Conservation (phyloP, 2,888 invertebrate species). For the Calliphora vomitoria region DNA sequence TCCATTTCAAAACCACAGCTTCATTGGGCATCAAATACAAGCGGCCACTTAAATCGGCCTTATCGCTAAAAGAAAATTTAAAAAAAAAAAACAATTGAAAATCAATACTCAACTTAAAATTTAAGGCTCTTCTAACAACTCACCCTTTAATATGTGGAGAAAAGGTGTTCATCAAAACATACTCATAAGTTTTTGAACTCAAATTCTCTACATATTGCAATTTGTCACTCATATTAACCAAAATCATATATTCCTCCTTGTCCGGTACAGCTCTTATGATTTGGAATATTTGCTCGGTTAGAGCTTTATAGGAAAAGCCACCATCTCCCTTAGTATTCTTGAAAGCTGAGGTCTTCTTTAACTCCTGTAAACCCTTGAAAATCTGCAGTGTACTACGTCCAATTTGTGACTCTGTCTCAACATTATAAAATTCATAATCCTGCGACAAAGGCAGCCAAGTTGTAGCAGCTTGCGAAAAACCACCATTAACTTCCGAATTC, state of each 20-base stretch:
- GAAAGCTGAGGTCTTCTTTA: conserved; percentile 85
- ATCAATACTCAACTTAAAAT: no score
- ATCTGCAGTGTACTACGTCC: conserved; percentile 86
- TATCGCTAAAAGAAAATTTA: conserved; percentile 75
- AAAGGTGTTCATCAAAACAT: conserved; percentile 77
- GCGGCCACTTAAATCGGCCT: conserved; percentile 74
- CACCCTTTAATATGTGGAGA: conserved; percentile 79
- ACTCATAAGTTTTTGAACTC: conserved; percentile 77
- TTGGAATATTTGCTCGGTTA: conserved; percentile 80
- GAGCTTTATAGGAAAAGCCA: conserved; percentile 79
- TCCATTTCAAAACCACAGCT: conserved; percentile 80
- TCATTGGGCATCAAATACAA: conserved; percentile 81
- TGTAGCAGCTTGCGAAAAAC: conserved; percentile 86
- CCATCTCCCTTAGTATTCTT: conserved; percentile 77
- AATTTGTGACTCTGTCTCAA: conserved; percentile 85
- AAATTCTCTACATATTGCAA: conserved; percentile 77
- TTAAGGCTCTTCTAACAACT: conserved; percentile 15
- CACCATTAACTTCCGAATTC: conserved; percentile 85
- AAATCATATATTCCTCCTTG: conserved; percentile 80
- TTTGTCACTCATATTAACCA: conserved; percentile 80
- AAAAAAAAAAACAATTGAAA: not conserved
- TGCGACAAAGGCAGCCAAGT: conserved; percentile 89
- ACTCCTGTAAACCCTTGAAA: conserved; percentile 86
- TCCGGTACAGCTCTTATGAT: conserved; percentile 79
- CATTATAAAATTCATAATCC: conserved; percentile 87